Evolutionary conservation across 2,113 vertebrate genomes (phyloP).

Genomic region (Thamnaconus septentrionalis): DNA sequence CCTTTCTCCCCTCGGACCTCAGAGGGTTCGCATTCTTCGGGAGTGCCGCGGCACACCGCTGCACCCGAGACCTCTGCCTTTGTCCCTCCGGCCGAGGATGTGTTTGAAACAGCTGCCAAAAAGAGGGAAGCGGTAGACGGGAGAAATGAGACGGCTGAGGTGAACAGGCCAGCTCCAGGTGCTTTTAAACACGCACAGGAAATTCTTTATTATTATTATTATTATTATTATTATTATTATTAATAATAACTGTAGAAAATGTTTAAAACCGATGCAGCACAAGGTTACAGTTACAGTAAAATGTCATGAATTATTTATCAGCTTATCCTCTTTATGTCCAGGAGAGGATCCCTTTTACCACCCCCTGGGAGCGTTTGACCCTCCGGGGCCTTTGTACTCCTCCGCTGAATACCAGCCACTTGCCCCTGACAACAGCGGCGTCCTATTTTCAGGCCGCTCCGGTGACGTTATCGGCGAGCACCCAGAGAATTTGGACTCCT

Average conservation of each 20-base stretch:
- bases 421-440: slow-evolving; percentile 12
- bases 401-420: slow-evolving; percentile 19
- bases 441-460: slow-evolving; percentile 2
- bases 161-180: slow-evolving; percentile 11
- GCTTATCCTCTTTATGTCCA: slow-evolving; percentile 9
- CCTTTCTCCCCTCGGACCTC: slow-evolving; percentile 1
- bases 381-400: slow-evolving; percentile 13
- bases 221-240: too few relatives aligned
- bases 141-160: too few relatives aligned
- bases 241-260: too few relatives aligned
- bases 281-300: slow-evolving; percentile 20
- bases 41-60: neutral
- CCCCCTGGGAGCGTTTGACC: slow-evolving; percentile 13
- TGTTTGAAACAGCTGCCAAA: neutral
- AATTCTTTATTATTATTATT: too few relatives aligned
- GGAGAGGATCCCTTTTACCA: slow-evolving; percentile 36
- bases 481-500: slow-evolving; percentile 29
- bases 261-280: too few relatives aligned
- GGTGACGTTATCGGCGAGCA: slow-evolving; percentile 15
- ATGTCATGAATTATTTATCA: neutral
- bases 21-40: slow-evolving; percentile 8
- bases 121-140: neutral
- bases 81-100: neutral
- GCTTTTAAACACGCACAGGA: neutral
- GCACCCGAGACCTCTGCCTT: neutral